A percentile compares a stretch with the other conserved stretches of the same genome.
These are phyloP conservation scores for Leptoclinus maculatus DNA, from an alignment of 2,797 vertebrate species.

Conservation along the genomic window DNA sequence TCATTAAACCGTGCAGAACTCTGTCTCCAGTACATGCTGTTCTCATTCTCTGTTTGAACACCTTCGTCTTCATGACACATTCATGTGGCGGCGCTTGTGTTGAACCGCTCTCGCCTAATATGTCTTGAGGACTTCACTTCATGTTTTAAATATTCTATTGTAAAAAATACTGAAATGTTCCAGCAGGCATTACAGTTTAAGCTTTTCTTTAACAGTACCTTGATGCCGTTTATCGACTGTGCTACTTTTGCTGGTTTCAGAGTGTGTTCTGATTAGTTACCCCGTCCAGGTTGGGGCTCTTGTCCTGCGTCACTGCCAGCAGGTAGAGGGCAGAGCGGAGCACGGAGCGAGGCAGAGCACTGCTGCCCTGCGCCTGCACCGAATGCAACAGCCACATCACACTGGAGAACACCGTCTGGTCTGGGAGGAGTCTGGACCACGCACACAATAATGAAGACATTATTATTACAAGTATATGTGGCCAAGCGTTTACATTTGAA, in stretches of 20 bases:
- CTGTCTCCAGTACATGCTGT: not conserved
- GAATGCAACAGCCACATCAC: constrained; percentile 85
- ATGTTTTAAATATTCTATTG: not conserved
- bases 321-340: constrained; percentile 91
- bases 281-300: constrained; percentile 79
- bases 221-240: not conserved
- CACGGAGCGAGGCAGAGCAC: constrained; percentile 77
- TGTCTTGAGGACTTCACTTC: not conserved
- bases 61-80: constrained; percentile 22
- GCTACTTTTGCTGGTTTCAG: not conserved
- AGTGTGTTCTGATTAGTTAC: constrained; percentile 73
- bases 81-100: constrained; percentile 1
- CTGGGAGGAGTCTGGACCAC: constrained; percentile 88
- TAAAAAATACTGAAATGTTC: not conserved
- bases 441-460: constrained; percentile 36
- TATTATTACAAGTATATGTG: constrained; percentile 5
- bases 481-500: constrained; percentile 25
- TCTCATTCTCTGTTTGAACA: not conserved
- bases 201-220: not conserved
- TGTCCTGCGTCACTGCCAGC: constrained; percentile 89
- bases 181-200: not conserved
- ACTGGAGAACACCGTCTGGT: constrained; percentile 87
- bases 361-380: constrained; percentile 83
- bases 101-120: not conserved
- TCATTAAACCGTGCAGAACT: constrained; percentile 18